Conservation (phyloP, 2,797 vertebrate species). For the Xenentodon cancila region DNA sequence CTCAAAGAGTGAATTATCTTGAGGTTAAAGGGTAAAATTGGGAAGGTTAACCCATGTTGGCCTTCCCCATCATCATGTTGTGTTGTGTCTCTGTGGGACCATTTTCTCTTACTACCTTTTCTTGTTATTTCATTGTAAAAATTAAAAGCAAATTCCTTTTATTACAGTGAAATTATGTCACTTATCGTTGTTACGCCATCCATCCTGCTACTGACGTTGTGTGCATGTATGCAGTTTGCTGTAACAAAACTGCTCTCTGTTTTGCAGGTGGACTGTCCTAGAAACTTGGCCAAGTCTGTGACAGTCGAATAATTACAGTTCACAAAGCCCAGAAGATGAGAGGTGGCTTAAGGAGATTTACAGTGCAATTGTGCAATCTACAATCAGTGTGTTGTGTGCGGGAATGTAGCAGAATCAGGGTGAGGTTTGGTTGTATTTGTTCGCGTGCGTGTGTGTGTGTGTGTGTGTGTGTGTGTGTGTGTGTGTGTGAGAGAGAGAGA, state of each 20-base stretch:
- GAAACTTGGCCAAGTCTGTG: conserved; percentile 97
- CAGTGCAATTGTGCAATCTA: conserved; percentile 76
- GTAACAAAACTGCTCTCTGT: not conserved
- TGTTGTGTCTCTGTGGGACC: too few species aligned
- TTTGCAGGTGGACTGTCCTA: conserved; percentile 94
- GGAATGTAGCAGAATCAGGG: not conserved
- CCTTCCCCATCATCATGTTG: too few species aligned
- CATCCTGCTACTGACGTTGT: too few species aligned
- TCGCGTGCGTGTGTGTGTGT: not conserved
- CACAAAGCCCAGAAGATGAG: conserved; percentile 28
- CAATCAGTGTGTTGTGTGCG: conserved; percentile 29
- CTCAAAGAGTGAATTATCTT: too few species aligned
- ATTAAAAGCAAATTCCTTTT: too few species aligned
- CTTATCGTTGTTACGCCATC: too few species aligned
- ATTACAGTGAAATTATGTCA: too few species aligned
- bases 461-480: not conserved
- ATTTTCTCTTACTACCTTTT: too few species aligned
- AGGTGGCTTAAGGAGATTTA: conserved; percentile 50
- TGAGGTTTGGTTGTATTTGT: conserved; percentile 10
- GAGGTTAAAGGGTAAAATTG: too few species aligned
- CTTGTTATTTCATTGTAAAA: too few species aligned
- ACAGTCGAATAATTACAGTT: conserved; percentile 88
- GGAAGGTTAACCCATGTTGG: too few species aligned
- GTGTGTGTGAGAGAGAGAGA: conserved; percentile 1
- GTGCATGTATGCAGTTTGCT: too few species aligned